Evolutionary conservation across 2,888 invertebrate genomes (phyloP).

Genomic region (Molorchus minor): DNA sequence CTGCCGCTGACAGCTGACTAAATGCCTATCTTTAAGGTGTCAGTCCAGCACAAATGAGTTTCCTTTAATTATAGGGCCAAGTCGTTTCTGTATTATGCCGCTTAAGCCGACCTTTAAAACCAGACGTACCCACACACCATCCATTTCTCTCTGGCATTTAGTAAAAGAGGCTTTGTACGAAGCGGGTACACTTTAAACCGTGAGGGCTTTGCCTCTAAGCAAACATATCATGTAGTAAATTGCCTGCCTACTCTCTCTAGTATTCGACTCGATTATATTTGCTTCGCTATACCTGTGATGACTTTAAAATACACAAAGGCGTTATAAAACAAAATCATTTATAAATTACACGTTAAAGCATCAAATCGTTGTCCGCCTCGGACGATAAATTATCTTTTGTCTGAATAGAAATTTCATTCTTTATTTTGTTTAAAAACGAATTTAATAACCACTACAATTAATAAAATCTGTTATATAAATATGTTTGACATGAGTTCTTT

Average conservation of each 20-base stretch:
- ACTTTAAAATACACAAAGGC: conserved; percentile 53
- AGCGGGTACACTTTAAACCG: background rate
- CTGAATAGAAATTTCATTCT: conserved; percentile 32
- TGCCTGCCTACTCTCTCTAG: conserved; percentile 61
- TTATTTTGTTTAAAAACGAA: conserved; percentile 39
- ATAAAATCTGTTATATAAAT: conserved; percentile 40
- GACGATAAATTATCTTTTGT: conserved; percentile 62
- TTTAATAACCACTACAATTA: conserved; percentile 43
- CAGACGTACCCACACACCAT: conserved; percentile 32
- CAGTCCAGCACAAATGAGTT: conserved; percentile 64
- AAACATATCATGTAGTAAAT: conserved; percentile 64
- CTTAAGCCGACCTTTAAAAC: conserved; percentile 46
- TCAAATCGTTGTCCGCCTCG: conserved; percentile 63
- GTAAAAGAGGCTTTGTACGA: background rate
- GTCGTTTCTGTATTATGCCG: conserved; percentile 61
- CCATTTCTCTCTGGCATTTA: conserved; percentile 42
- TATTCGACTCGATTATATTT: conserved; percentile 54
- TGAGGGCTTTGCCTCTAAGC: conserved; percentile 62
- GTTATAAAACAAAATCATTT: conserved; percentile 63
- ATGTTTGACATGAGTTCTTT: conserved; percentile 36
- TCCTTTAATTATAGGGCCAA: conserved; percentile 64
- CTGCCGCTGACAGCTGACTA: conserved; percentile 64
- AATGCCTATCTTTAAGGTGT: conserved; percentile 65
- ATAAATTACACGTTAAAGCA: conserved; percentile 63
- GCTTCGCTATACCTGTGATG: conserved; percentile 54